These are phyloP conservation scores for Paradoxurus hermaphroditus DNA, from an alignment of 2,113 vertebrate genomes.

Conservation along the genomic window DNA sequence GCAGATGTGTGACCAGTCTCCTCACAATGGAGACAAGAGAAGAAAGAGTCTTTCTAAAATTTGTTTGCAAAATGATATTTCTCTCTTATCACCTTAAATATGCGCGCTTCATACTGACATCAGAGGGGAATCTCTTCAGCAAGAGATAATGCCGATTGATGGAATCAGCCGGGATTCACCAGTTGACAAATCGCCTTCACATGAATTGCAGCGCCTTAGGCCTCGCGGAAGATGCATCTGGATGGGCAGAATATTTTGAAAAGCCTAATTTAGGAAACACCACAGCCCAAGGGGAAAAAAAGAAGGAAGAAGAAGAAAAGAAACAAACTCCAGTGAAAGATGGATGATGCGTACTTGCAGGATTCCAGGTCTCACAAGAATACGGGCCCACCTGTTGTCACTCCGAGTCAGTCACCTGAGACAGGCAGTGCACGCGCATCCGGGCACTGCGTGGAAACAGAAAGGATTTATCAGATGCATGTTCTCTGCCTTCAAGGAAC, in stretches of 20 bases:
- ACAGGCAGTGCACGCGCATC: too few species aligned
- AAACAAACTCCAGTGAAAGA: not conserved
- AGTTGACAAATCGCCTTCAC: not conserved
- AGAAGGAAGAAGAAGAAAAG: not conserved
- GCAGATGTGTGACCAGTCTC: slow-evolving; percentile 21
- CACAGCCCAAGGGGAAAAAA: not conserved
- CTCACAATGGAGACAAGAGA: not conserved
- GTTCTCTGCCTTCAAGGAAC: not conserved
- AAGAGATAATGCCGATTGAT: not conserved
- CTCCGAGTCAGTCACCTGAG: not conserved
- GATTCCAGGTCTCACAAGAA: not conserved
- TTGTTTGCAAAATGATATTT: slow-evolving; percentile 10
- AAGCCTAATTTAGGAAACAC: slow-evolving; percentile 27
- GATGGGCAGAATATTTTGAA: not conserved
- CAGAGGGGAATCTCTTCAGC: not conserved
- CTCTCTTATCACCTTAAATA: not conserved
- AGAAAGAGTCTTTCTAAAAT: slow-evolving; percentile 24
- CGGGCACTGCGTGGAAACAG: accelerated
- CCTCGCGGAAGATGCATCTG: not conserved
- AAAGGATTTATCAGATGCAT: not conserved
- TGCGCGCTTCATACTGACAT: not conserved
- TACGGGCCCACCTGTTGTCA: not conserved
- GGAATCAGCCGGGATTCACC: not conserved
- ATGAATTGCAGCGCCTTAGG: not conserved
- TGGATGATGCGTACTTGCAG: not conserved